phyloP scores from a whole-genome alignment of 2,888 invertebrate species.

The Pinctada fucata region DNA sequence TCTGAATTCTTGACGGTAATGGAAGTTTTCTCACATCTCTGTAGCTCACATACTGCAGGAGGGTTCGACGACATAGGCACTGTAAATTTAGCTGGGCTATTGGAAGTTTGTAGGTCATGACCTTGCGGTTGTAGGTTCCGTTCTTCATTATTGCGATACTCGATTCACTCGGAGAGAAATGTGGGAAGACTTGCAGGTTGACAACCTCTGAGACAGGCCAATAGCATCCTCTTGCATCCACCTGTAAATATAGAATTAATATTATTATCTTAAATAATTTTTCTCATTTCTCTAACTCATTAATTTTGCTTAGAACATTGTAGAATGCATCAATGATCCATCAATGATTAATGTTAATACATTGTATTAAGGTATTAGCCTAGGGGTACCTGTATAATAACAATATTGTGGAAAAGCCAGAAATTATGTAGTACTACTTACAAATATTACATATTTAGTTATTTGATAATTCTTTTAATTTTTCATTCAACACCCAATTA shows the following conservation, averaged over 20 bases:
- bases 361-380: too few relatives aligned
- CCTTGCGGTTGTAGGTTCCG: constrained; percentile 57
- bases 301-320: too few relatives aligned
- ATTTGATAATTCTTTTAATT: too few relatives aligned
- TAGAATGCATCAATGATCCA: too few relatives aligned
- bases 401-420: too few relatives aligned
- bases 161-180: constrained; percentile 63
- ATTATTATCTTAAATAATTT: too few relatives aligned
- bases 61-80: constrained; percentile 56
- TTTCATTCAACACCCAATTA: too few relatives aligned
- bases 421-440: too few relatives aligned
- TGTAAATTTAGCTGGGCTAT: constrained; percentile 49
- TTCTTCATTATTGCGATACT: constrained; percentile 64
- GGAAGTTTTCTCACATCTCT: constrained; percentile 57
- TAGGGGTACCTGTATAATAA: too few relatives aligned
- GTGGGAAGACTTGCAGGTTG: constrained; percentile 65
- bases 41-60: constrained; percentile 56
- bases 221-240: constrained; percentile 62
- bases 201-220: constrained; percentile 67
- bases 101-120: constrained; percentile 63
- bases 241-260: constrained; percentile 10
- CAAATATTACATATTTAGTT: too few relatives aligned
- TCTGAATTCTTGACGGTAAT: constrained; percentile 53
- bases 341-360: too few relatives aligned
- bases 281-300: too few relatives aligned